phyloP scores from a whole-genome alignment of 2,113 vertebrate species.

The Hemiprocne comata region DNA sequence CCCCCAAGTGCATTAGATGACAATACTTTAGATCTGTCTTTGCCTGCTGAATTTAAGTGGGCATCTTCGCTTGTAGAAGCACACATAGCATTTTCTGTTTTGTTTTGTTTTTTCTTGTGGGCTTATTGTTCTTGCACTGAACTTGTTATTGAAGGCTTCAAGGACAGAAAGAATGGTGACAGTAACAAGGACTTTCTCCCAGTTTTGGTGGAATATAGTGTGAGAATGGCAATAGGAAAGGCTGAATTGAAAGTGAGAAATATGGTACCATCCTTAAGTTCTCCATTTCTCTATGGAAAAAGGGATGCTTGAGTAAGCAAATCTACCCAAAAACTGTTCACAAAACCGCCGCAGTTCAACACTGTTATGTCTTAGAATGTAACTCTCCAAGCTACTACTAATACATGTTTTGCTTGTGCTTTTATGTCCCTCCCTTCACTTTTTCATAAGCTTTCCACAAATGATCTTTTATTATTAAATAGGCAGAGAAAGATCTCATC shows the following conservation, averaged over 20 bases:
- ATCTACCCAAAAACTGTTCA: neutral
- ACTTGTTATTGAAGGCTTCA: neutral
- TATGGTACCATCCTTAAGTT: neutral
- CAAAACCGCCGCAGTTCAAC: neutral
- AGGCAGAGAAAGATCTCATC: constrained; percentile 1
- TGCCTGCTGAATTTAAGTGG: neutral
- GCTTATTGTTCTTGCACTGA: neutral
- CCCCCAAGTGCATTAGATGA: neutral
- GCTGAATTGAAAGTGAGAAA: neutral
- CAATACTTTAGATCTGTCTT: neutral
- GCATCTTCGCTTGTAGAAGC: neutral
- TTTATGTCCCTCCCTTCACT: constrained; percentile 2
- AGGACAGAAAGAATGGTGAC: neutral
- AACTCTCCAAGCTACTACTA: neutral
- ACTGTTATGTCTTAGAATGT: neutral
- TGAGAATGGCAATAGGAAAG: neutral
- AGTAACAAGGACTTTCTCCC: neutral
- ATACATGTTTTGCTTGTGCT: neutral
- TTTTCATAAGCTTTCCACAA: neutral
- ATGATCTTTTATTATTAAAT: constrained; percentile 37
- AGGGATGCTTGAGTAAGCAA: neutral
- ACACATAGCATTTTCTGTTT: neutral
- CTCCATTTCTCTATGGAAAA: constrained; percentile 7
- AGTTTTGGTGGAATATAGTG: neutral
- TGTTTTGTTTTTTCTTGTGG: neutral